Conservation (phyloP, 2,888 invertebrate genomes). For the Acrobasis repandana region DNA sequence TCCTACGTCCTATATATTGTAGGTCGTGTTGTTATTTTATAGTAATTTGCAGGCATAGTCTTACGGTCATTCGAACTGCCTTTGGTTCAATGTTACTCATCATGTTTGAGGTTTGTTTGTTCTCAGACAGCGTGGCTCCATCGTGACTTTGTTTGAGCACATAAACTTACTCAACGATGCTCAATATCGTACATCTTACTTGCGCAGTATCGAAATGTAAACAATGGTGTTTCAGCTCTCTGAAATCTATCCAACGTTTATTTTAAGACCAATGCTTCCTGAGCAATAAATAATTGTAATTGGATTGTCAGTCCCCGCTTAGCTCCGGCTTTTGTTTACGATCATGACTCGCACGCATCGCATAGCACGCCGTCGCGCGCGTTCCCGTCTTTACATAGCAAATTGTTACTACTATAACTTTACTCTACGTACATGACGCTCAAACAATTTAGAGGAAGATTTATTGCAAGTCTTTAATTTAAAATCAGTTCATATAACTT, state of each 20-base stretch:
- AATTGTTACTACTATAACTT: neutral
- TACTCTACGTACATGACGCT: neutral
- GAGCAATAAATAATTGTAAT: conserved; percentile 19
- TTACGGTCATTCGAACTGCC: neutral
- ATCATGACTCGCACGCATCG: conserved; percentile 3
- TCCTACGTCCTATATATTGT: no score
- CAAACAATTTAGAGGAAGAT: no score
- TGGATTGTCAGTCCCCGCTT: conserved; percentile 6
- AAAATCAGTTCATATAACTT: no score
- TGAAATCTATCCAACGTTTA: conserved; percentile 18
- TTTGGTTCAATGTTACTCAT: neutral
- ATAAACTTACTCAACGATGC: neutral
- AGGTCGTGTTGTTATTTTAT: no score
- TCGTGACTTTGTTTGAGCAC: neutral
- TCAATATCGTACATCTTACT: neutral
- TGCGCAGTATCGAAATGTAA: conserved; percentile 7
- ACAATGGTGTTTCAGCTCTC: conserved; percentile 7
- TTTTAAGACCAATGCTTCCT: conserved; percentile 16
- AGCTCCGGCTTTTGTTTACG: conserved; percentile 1
- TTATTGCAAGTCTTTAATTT: no score
- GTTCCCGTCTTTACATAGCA: neutral
- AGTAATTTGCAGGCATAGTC: no score
- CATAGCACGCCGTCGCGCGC: neutral
- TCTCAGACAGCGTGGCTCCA: neutral
- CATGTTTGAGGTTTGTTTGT: neutral